Evolutionary conservation across 2,797 vertebrate genomes (phyloP), one percentile per base, ranked within the genome.

Genomic region (Danio aesculapii): DNA sequence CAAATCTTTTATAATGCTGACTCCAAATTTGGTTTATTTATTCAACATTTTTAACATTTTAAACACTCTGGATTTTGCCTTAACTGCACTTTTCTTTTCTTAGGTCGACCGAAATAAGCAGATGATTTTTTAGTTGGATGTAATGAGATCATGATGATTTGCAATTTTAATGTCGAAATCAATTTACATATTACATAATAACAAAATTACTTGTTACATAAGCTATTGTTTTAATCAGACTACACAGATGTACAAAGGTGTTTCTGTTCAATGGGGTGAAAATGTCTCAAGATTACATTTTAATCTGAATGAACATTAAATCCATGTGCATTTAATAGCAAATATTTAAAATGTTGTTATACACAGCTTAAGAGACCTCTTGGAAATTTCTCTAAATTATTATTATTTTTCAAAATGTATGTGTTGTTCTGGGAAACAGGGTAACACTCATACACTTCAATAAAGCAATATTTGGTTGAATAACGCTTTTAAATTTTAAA

Each of bases 161-260:
- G 12, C 41, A 10, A 59, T 30, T 46, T 30, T 16, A 58, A 58
- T 59, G 41, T 58, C 41, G 16, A 46, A 72, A 10, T 1, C 41
- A 21, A 72, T 72, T 72, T 44, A 16, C 53, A 58, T 58, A 73
- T 47, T 58, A 73, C 41, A 73, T 59, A 73, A 66, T 12, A 17
- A 59, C 13, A 5, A 13, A 58, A 73, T 59, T 30, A 19, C 43
- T 46, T 58, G 44, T 44, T 57, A 8, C 39, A 44, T 71, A 58
- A 72, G 52, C 53, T 46, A 58, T 21, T 21, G 43, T 21, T 73
- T 58, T 21, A 46, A 30, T 59, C 11, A 72, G 41, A 8, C 39
- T 57, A 14, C 57, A 52, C 10, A 6, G 11, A 21, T n/a, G 6
- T 52, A 17, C 3, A 17, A 14, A n/a, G n/a, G 13, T 14, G 12